These are phyloP conservation scores for Linnaemya tessellans DNA, from an alignment of 2,888 invertebrate genomes.

Conservation along the genomic window DNA sequence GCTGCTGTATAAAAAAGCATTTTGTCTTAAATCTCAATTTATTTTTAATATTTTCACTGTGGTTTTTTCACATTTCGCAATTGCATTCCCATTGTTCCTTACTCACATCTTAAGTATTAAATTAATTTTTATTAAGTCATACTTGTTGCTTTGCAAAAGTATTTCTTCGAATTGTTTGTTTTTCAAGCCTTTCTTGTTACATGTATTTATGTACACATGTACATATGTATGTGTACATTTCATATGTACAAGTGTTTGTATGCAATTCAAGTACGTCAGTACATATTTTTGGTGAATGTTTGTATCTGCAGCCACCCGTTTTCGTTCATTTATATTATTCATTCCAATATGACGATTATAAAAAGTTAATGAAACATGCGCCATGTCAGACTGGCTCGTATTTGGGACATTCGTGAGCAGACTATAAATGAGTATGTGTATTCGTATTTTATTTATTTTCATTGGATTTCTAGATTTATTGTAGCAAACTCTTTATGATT, in stretches of 20 bases:
- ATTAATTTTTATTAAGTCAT: slow-evolving; percentile 52
- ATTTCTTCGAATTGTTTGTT: slow-evolving; percentile 12
- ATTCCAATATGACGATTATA: slow-evolving; percentile 48
- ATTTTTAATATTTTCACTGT: too few relatives aligned
- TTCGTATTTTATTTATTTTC: slow-evolving; percentile 21
- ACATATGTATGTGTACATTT: background rate
- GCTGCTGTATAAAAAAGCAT: too few relatives aligned
- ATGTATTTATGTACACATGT: background rate
- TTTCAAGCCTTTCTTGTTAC: background rate
- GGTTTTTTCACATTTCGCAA: background rate
- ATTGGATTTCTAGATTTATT: slow-evolving; percentile 17
- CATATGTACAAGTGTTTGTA: background rate
- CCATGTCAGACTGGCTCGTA: slow-evolving; percentile 52
- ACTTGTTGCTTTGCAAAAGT: slow-evolving; percentile 17
- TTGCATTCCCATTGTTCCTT: slow-evolving; percentile 4
- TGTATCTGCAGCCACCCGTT: slow-evolving; percentile 23
- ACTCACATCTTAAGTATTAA: slow-evolving; percentile 36
- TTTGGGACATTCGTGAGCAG: slow-evolving; percentile 72
- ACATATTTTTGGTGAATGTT: slow-evolving; percentile 15
- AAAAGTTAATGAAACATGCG: slow-evolving; percentile 64
- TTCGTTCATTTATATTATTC: slow-evolving; percentile 27
- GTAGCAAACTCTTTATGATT: background rate
- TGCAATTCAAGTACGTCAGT: background rate
- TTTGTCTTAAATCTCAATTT: too few relatives aligned
- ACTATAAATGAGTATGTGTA: slow-evolving; percentile 64